Base-by-base conservation (phyloP, 2,888 invertebrate genomes). In the Sinotaia quadrata region DNA sequence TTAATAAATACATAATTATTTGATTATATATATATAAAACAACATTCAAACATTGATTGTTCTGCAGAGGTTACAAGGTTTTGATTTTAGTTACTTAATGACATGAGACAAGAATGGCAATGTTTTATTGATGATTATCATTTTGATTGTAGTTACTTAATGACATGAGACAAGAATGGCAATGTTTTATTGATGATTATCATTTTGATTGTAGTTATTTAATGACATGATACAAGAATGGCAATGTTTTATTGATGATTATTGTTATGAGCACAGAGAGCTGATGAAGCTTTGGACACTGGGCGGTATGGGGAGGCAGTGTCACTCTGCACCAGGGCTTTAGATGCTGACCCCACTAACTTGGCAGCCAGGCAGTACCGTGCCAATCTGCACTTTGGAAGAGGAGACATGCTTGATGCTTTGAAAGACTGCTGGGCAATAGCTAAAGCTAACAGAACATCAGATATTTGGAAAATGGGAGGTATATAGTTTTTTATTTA, bases 381-480 rank as follows among this genome's bases (percentile, higher is more conserved):
- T 47, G 81, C 80, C 4, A 75, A 81, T 67, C 74, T 81, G 0
- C 73, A 72, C 37, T 71, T 77, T 27, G 79, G 79, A 37, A 62
- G 74, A 63, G 74, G 69, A 0, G 75, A 82, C 31, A 54, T 69
- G n/a, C 36, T 68, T 7, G 71, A 75, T 12, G 78, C 82, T 8
- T 67, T 84, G 31, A 75, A 76, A 49, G 81, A 84, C 51, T 69
- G 80, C n/a, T 74, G 76, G 73, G 62, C 70, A 1, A 82, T 83
- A 49, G 82, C 81, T 7, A 82, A 83, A 67, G 58, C 73, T 34
- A 72, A 76, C 51, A 74, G 83, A 54, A 75, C 71, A 29, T 72
- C 73, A 3, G 82, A 83, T 31, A 75, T 81, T 2, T 84, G 84
- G 84, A 84, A 82, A 72, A 71, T 80, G 57, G 84, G 84, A 78